Conservation (phyloP, 2,113 vertebrate genomes). For the Salminus brasiliensis region DNA sequence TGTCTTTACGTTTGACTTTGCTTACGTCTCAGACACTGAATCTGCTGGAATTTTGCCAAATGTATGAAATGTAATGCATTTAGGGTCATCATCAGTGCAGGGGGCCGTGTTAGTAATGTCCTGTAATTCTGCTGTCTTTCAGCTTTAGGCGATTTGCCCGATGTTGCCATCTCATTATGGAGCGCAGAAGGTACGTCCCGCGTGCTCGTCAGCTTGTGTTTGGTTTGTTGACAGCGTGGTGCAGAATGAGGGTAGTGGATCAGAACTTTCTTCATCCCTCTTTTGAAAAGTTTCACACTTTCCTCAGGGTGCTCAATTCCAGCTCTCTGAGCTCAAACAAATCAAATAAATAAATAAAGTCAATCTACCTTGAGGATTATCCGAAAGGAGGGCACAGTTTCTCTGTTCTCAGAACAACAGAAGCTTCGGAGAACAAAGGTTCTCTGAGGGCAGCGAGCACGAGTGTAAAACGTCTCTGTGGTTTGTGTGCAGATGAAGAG, state of each 20-base stretch:
- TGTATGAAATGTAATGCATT: no score
- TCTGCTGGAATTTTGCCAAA: no score
- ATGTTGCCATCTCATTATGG: not conserved
- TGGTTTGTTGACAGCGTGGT: not conserved
- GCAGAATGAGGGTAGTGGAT: not conserved
- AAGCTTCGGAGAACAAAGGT: conserved; percentile 13
- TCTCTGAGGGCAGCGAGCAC: not conserved
- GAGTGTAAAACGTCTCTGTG: conserved; percentile 15
- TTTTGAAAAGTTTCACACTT: not conserved
- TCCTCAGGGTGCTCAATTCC: not conserved
- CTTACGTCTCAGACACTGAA: no score
- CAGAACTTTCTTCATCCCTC: not conserved
- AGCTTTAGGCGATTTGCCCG: conserved; percentile 42
- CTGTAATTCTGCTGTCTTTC: not conserved
- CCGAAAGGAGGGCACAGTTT: conserved; percentile 10
- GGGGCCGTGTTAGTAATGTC: not conserved
- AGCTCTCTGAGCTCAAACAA: not conserved
- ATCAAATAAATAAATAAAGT: conserved; percentile 20
- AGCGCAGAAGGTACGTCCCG: conserved; percentile 18
- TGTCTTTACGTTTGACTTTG: no score
- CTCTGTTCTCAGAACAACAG: not conserved
- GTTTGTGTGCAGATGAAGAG: conserved; percentile 19
- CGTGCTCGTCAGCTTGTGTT: not conserved
- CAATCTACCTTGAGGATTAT: conserved; percentile 3
- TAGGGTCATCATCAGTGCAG: no score